Percentiles rank a stretch among this genome's conserved stretches.
Evolutionary conservation across 2,113 vertebrate genomes (phyloP).

Genomic region (Sorex araneus): DNA sequence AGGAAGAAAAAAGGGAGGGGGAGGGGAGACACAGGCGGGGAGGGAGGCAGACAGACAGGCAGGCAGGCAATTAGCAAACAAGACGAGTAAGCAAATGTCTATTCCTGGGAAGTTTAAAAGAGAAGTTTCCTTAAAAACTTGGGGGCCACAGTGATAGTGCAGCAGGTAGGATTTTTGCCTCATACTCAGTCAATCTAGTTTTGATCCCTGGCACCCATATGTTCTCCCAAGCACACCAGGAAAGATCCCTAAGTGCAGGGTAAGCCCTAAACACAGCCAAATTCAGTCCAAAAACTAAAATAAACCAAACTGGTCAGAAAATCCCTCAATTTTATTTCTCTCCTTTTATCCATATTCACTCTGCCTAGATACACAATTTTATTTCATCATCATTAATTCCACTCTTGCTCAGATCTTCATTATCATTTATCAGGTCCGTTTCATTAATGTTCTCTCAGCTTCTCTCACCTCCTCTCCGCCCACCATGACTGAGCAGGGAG

Average conservation of each 20-base stretch:
- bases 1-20: no score
- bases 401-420: neutral
- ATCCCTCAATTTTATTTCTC: neutral
- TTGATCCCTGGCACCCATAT: no score
- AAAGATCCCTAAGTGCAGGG: no score
- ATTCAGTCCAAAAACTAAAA: neutral
- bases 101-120: no score
- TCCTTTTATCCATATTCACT: neutral
- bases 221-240: no score
- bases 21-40: no score
- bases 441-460: neutral
- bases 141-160: neutral
- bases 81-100: no score
- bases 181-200: no score
- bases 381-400: neutral
- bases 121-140: no score
- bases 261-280: no score
- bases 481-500: neutral
- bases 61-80: no score
- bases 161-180: neutral
- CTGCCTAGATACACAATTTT: neutral
- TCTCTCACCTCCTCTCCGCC: neutral
- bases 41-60: no score
- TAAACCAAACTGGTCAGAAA: neutral
- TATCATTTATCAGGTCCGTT: slow-evolving; percentile 1